Evolutionary conservation across 1,140 invertebrate species (phyloP).

Genomic region (Drosophila dunni): DNA sequence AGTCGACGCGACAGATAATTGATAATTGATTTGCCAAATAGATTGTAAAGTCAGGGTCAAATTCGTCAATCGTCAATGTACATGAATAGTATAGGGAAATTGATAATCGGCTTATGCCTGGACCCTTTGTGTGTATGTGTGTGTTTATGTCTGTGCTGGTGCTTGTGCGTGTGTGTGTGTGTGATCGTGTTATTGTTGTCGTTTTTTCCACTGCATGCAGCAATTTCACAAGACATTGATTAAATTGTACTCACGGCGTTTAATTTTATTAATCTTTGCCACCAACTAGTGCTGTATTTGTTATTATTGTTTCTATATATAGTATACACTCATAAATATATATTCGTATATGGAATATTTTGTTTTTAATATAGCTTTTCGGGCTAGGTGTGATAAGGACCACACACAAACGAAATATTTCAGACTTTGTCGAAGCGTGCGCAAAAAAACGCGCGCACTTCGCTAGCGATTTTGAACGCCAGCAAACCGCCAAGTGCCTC

Average conservation of each 20-base stretch:
- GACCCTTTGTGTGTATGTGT: constrained; percentile 31
- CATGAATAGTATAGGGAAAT: constrained; percentile 28
- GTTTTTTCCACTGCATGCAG: constrained; percentile 17
- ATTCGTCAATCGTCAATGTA: constrained; percentile 15
- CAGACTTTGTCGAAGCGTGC: constrained; percentile 56
- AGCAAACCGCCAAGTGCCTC: not conserved
- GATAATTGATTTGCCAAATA: constrained; percentile 33
- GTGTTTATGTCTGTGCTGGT: constrained; percentile 1
- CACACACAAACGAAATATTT: constrained; percentile 48
- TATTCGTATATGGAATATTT: constrained; percentile 25
- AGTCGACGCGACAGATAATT: constrained; percentile 34
- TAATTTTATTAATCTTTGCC: constrained; percentile 13
- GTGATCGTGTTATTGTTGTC: constrained; percentile 1
- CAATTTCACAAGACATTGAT: constrained; percentile 35
- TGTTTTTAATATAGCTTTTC: constrained; percentile 53
- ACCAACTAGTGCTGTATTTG: constrained; percentile 1
- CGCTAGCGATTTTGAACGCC: constrained; percentile 21
- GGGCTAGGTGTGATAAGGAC: constrained; percentile 65
- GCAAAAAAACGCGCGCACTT: constrained; percentile 54
- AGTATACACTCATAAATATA: constrained; percentile 2
- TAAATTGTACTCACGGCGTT: constrained; percentile 22
- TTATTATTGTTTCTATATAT: constrained; percentile 4
- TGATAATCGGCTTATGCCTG: constrained; percentile 30
- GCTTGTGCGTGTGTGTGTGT: not conserved
- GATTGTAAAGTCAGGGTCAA: constrained; percentile 27